Conservation (phyloP, 2,888 invertebrate species). For the Endomychus coccineus region DNA sequence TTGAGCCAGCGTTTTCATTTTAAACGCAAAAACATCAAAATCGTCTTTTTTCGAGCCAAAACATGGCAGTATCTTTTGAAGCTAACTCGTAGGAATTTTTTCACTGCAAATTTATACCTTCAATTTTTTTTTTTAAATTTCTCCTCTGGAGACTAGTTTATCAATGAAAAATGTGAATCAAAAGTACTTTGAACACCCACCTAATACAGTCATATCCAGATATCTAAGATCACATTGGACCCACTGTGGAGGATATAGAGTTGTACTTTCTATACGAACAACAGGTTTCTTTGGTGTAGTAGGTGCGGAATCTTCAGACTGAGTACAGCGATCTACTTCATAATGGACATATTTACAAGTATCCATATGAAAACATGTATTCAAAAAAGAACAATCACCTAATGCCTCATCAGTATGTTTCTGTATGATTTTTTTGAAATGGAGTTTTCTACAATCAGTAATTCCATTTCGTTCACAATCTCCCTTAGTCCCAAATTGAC, state of each 20-base stretch:
- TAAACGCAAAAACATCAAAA: no score
- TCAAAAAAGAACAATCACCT: slow-evolving; percentile 95
- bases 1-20: no score
- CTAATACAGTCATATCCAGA: slow-evolving; percentile 83
- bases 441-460: slow-evolving; percentile 75
- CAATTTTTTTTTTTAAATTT: no score
- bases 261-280: slow-evolving; percentile 46
- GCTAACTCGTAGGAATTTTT: no score
- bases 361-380: slow-evolving; percentile 99
- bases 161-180: no score
- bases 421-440: slow-evolving; percentile 95
- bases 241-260: slow-evolving; percentile 89
- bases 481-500: slow-evolving; percentile 87
- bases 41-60: no score
- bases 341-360: slow-evolving; percentile 98
- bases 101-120: no score
- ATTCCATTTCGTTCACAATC: slow-evolving; percentile 64
- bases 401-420: slow-evolving; percentile 88
- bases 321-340: slow-evolving; percentile 77
- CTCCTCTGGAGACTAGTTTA: no score
- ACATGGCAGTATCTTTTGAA: no score
- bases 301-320: slow-evolving; percentile 39
- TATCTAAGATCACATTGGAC: slow-evolving; percentile 92
- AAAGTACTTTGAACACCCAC: no score
- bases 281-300: slow-evolving; percentile 30